Evolutionary conservation across 2,888 invertebrate species (phyloP).

Genomic region (Spisula solida): DNA sequence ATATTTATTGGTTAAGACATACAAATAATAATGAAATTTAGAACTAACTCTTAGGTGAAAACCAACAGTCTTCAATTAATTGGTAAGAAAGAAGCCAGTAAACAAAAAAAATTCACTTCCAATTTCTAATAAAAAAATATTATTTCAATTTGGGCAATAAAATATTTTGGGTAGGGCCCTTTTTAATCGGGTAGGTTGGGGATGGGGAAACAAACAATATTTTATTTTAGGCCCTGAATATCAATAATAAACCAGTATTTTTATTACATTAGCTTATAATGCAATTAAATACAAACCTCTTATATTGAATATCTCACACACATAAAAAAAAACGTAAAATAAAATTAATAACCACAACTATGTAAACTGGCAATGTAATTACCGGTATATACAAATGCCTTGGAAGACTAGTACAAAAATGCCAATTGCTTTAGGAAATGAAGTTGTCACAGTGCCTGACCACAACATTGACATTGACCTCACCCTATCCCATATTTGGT

Average conservation of each 20-base stretch:
- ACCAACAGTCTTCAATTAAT: no score
- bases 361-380: background rate
- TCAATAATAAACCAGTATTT: background rate
- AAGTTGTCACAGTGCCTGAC: conserved; percentile 5
- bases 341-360: background rate
- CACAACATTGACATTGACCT: background rate
- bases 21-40: no score
- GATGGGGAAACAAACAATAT: no score
- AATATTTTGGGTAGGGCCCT: no score
- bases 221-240: no score
- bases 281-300: background rate
- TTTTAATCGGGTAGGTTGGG: no score
- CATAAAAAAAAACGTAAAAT: background rate
- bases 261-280: background rate
- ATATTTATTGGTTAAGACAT: no score
- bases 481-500: background rate
- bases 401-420: background rate
- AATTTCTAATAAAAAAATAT: no score
- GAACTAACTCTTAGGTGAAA: no score
- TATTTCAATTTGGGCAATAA: no score
- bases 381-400: background rate
- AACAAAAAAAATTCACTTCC: no score
- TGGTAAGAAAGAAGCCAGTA: no score
- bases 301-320: background rate
- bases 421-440: conserved; percentile 17